Conservation (phyloP, 35 echinoderm and acorn worm species). For the Hemicentrotus pulcherrimus region DNA sequence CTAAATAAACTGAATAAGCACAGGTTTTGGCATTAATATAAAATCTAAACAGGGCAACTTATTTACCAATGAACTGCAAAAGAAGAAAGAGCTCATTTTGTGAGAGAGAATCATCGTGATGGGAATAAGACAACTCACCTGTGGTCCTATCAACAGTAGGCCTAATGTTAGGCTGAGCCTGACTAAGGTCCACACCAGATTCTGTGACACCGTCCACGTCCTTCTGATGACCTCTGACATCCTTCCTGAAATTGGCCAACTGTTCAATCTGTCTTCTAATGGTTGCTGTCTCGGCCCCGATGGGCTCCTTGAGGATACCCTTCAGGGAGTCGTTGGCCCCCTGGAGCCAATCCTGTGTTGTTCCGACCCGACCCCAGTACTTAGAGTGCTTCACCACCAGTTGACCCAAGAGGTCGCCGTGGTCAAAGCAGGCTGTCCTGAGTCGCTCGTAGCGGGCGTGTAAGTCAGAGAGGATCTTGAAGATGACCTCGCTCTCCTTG, state of each 20-base stretch:
- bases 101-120: too few species aligned
- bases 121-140: not conserved
- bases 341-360: conserved; percentile 76
- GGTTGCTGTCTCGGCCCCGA: conserved; percentile 78
- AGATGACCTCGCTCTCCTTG: conserved; percentile 65
- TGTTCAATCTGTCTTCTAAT: conserved; percentile 87
- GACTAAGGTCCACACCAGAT: conserved; percentile 60
- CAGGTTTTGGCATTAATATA: too few species aligned
- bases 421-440: conserved; percentile 69
- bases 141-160: conserved; percentile 46
- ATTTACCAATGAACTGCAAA: not conserved
- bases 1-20: too few species aligned
- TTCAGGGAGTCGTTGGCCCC: conserved; percentile 58
- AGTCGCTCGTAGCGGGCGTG: conserved; percentile 86
- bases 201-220: conserved; percentile 84
- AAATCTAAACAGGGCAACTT: too few species aligned
- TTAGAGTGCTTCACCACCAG: conserved; percentile 75
- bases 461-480: conserved; percentile 61
- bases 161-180: conserved; percentile 44
- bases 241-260: conserved; percentile 76
- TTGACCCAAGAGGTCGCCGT: conserved; percentile 54
- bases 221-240: conserved; percentile 66
- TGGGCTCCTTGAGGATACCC: conserved; percentile 67
- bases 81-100: not conserved
- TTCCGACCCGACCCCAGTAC: conserved; percentile 60